Percentiles rank a stretch among this genome's conserved stretches.
Conservation (phyloP, 2,797 vertebrate genomes). For the Chiroxiphia lanceolata region DNA sequence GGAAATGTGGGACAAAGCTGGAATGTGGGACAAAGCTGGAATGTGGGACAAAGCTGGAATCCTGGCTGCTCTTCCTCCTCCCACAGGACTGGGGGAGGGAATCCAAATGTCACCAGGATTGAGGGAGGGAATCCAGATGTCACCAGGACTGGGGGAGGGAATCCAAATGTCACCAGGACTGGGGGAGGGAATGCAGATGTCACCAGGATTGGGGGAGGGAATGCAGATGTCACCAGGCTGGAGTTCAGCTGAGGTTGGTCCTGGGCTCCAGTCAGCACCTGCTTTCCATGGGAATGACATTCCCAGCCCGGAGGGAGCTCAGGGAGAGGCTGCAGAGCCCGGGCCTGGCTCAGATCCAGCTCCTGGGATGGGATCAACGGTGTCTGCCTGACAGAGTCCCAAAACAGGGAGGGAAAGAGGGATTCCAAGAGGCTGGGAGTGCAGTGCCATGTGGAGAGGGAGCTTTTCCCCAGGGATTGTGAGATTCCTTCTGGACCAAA, state of each 20-base stretch:
- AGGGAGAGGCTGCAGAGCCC: not conserved
- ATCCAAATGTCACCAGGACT: too few species aligned
- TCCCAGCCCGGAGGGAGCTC: not conserved
- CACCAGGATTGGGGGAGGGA: too few species aligned
- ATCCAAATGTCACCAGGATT: too few species aligned
- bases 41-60: not conserved
- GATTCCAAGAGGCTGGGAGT: not conserved
- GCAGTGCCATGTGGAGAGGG: not conserved
- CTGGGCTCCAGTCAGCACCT: not conserved
- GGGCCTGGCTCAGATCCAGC: too few species aligned
- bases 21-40: too few species aligned
- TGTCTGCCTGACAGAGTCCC: not conserved
- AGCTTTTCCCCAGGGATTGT: not conserved
- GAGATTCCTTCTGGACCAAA: not conserved
- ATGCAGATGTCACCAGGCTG: not conserved
- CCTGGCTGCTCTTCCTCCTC: too few species aligned
- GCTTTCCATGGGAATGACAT: not conserved
- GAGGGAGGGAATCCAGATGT: too few species aligned
- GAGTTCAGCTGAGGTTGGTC: not conserved
- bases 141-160: too few species aligned
- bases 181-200: too few species aligned
- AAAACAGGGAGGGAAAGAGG: not conserved
- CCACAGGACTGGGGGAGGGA: too few species aligned
- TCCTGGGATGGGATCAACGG: not conserved
- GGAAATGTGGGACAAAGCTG: too few species aligned